Evolutionary conservation across 2,888 invertebrate genomes (phyloP).

Genomic region (Heliconius ethilla): DNA sequence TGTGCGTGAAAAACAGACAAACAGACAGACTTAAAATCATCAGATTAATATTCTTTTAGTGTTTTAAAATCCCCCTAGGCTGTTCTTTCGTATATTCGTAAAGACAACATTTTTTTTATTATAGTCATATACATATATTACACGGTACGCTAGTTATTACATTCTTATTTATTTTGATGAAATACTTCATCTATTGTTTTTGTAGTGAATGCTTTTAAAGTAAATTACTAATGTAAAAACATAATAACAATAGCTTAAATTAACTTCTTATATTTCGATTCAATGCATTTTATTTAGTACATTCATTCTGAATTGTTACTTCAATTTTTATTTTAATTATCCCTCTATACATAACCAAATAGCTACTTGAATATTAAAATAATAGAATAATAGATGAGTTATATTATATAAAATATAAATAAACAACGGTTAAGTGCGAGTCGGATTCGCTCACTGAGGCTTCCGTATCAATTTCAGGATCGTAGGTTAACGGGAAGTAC

Average conservation of each 20-base stretch:
- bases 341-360: neutral
- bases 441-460: too few species aligned
- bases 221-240: neutral
- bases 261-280: neutral
- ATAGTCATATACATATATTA: too few species aligned
- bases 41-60: too few species aligned
- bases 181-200: conserved; percentile 1
- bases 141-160: neutral
- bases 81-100: too few species aligned
- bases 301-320: conserved; percentile 1
- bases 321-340: conserved; percentile 10
- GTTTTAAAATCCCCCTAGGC: too few species aligned
- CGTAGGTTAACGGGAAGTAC: too few species aligned
- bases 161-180: neutral
- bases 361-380: neutral
- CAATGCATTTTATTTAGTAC: conserved; percentile 10
- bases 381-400: neutral
- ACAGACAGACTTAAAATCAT: too few species aligned
- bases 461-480: too few species aligned
- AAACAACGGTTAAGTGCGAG: neutral
- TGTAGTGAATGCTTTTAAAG: neutral
- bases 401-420: neutral
- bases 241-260: neutral
- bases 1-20: too few species aligned
- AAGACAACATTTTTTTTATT: too few species aligned